Base-by-base conservation (phyloP, 1,140 invertebrate species). In the Drosophila arizonae region DNA sequence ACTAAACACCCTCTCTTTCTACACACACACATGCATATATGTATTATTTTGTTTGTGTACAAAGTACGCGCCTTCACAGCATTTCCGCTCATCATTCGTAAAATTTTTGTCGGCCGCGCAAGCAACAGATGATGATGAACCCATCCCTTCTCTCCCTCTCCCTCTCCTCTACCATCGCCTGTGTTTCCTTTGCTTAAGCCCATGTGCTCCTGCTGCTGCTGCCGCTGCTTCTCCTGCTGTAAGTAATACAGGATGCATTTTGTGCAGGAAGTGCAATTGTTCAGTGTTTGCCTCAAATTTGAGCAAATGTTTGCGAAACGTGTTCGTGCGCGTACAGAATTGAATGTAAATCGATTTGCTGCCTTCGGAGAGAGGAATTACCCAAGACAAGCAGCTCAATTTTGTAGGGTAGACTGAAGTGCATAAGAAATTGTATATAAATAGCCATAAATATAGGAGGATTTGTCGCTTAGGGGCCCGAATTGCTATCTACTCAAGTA, bases 191-290 rank as follows among this genome's bases (percentile, higher is more conserved):
- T 62, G 56, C 63, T 63, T 84, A 79, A 76, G 82, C 76, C 79
- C 76, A 70, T 79, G 72, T 72, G 72, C 28, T 30, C 2, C 28
- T 30, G 4, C 28, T 30, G 28, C 28, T 30, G 28, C 28, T 28
- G 28, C 28, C 4, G 1, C 28, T 28, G 28, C 28, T 33, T 6
- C 6, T 6, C 1, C 10, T 39, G 36, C 66, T 70, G 74, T 71
- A 72, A 69, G 57, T 65, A 74, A 69, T 68, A 64, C 63, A 63
- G 66, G 60, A 78, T 77, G 76, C 73, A 43, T 61, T 17, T 71
- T 65, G 36, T 70, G 66, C 82, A 86, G 82, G 82, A 87, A 79
- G 64, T 79, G 84, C 79, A 87, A 88, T 87, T 87, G 82, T 87
- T 77, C 45, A 17, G 0, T 52, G 21, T 63, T 56, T 56, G 55